Base-by-base conservation (phyloP, 2,113 vertebrate genomes). In the Mormyrus lacerda region DNA sequence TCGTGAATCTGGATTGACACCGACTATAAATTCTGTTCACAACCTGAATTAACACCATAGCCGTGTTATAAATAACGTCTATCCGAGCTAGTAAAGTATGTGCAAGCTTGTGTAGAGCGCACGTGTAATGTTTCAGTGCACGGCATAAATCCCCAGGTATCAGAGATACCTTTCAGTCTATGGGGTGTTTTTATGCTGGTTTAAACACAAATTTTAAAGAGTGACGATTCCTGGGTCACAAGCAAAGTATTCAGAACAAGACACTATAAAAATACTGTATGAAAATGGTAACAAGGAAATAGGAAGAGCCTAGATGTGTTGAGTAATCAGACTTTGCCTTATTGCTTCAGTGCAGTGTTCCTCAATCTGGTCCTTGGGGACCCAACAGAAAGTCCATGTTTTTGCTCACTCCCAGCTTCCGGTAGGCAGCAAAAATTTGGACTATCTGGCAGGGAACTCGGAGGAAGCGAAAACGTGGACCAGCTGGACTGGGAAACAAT, bases 1-100 rank as follows among this genome's bases (percentile, higher is more conserved):
- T 31, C 10, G 61, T 69, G 61, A 69, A 69, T 27, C 61, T 69
- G n/a, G n/a, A 69, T 69, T 27, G 24, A 44, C 44, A n/a, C 27
- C 17, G 87, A 69, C 55, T n/a, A 65, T 15, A 15, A 45, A 88
- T 11, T 13, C 87, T 88, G 65, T 58, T 53, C 65, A 39, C 61
- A 58, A 19, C 87, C 88, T 76, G 48, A 90, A 87, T 79, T 76
- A 69, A 48, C 31, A 19, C 31, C 73, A 65, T 51, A 47, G 45
- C 58, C 82, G 83, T 0, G n/a, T 69, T 79, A 79, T 79, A 79
- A 39, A 79, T 39, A 79, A 42, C 35, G n/a, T 7, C 35, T 42
- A 19, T 79, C 35, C 35, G 2, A 42, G 17, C 35, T 42, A 15
- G 61, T 65, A 27, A 10, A 65, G 61, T 31, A 31, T 31, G 61